Conservation (phyloP, 2,797 vertebrate genomes). For the Chiroxiphia lanceolata region DNA sequence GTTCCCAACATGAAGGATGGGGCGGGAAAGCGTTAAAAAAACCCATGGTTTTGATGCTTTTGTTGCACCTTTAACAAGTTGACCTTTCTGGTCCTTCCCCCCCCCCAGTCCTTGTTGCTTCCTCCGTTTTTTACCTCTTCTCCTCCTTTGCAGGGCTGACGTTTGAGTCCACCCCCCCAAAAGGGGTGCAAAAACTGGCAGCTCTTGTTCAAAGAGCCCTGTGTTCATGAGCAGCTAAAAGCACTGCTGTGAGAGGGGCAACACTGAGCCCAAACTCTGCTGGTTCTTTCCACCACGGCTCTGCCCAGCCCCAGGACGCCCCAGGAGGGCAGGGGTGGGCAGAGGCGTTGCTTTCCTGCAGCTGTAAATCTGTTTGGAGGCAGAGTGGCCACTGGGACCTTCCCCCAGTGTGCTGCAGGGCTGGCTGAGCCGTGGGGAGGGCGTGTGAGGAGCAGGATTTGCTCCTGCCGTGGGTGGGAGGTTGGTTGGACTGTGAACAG, state of each 20-base stretch:
- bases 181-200: not conserved
- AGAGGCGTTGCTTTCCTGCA: not conserved
- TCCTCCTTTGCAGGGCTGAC: conserved; percentile 59
- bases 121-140: conserved; percentile 13
- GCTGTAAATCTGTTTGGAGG: not conserved
- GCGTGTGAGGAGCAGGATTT: not conserved
- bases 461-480: not conserved
- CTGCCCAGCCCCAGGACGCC: not conserved
- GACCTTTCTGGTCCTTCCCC: not conserved
- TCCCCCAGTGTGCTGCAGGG: not conserved
- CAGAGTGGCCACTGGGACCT: not conserved
- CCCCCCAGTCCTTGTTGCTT: conserved; percentile 18
- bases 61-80: conserved; percentile 28
- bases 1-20: conserved; percentile 41
- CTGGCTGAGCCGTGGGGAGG: not conserved
- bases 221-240: not conserved
- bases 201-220: not conserved
- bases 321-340: not conserved
- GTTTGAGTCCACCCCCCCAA: not conserved
- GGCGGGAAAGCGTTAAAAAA: not conserved
- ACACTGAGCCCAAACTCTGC: not conserved
- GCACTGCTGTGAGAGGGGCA: not conserved
- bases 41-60: not conserved
- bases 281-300: fast-evolving
- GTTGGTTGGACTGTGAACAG: not conserved